Base-by-base conservation (phyloP, 2,888 invertebrate genomes). In the Plagodis dolabraria region DNA sequence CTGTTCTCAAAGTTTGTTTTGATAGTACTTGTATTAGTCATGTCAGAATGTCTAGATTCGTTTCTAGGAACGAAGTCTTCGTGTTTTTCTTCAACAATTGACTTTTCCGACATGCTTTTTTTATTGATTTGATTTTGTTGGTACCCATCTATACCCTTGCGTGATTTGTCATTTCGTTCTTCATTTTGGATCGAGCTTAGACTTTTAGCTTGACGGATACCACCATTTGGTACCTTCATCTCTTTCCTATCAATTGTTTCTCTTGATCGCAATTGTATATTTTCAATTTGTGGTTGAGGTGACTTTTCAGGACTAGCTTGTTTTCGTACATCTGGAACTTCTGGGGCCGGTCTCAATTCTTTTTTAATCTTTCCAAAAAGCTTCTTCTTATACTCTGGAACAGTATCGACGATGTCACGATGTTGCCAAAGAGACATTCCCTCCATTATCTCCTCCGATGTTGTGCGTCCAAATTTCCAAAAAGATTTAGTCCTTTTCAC, bases 391-490 rank as follows among this genome's bases (percentile, higher is more conserved):
- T 92, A 93, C 67, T 94, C 93, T 11, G 92, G 91, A 44, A 94
- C 93, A 10, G 96, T 95, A 71, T 96, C 96, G 0, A 97, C 96
- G 63, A 97, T 93, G 70, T 97, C 97, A 40, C 97, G 94, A 79
- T 97, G 97, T 76, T 96, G 96, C 97, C 97, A 97, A 54, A 97
- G 90, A 0, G 97, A 95, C 97, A 97, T 97, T 0, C 97, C 97
- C 75, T 97, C 97, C 74, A 97, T 91, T 52, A 97, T 96, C 63
- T 97, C 97, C 71, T 94, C 94, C 56, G 95, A 95, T 12, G 94
- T 94, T 2, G 94, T 94, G 57, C 95, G 94, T 33, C 97, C 95
- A 74, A 97, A 97, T 75, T 96, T 95, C 97, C 97, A 97, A 78
- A 97, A 96, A 0, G 97, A 97, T 80, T 97, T 97, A 0, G 97